Base-by-base conservation (phyloP, 2,797 vertebrate genomes). In the Siniperca undulata region DNA sequence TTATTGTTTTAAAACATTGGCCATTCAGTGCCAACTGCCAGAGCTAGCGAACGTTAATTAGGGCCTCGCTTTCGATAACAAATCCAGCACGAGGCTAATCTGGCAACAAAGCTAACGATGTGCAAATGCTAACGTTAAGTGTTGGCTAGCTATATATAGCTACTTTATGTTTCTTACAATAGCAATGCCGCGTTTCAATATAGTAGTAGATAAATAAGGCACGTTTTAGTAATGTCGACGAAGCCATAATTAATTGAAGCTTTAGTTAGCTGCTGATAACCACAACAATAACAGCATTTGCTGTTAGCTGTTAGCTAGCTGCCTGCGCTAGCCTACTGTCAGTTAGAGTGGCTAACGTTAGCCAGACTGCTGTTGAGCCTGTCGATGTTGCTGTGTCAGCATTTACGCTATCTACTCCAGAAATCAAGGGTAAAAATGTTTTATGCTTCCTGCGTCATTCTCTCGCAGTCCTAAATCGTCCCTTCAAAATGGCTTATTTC, bases 51-150 rank as follows among this genome's bases (percentile, higher is more conserved):
- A 50, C 64, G 79, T 69, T 72, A 70, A 42, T 74, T 30, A 58
- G 79, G 94, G 94, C 95, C 94, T 91, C 71, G 70, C 75, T 74
- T 46, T 80, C 70, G 85, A 93, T 85, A 92, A 93, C 90, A 91
- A 88, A 85, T 87, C 75, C 68, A 78, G 67, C 94, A 93, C 89
- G 91, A 91, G 91, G 92, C 91, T 88, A 91, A 89, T 70, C 75
- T 91, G 78, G 82, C 82, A 86, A 84, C 89, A 89, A 91, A 87
- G 93, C 93, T 94, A 93, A 84, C 80, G 65, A 59, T 38, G n/a
- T 71, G 65, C 70, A 11, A 61, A 82, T 68, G 86, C 87, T 90
- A 91, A 61, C 30, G 30, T 30, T 30, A 36, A 36, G 19, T n/a
- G 61, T 66, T 83, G 70, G 77, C 77, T 48, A n/a, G 34, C 30